A percentile compares a stretch with the other conserved stretches of the same genome.
These are phyloP conservation scores for Hirundichthys speculiger DNA, from an alignment of 2,113 vertebrate genomes.

Conservation along the genomic window DNA sequence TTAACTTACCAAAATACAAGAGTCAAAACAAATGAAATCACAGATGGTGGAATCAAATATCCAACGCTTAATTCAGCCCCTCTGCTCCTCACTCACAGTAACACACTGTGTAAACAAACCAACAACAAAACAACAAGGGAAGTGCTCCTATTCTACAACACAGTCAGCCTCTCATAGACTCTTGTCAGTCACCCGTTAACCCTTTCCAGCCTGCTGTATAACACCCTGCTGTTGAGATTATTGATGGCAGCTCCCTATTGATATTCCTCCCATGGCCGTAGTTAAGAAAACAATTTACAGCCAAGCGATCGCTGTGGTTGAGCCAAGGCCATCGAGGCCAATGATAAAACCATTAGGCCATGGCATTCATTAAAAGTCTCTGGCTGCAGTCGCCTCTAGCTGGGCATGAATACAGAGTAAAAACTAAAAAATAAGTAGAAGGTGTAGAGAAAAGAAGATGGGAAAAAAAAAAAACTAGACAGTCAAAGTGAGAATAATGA, in stretches of 20 bases:
- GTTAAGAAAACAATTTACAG: constrained; percentile 70
- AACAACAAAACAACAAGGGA: constrained; percentile 9
- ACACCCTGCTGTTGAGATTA: neutral
- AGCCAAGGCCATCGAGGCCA: constrained; percentile 57
- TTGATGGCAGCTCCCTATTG: constrained; percentile 54
- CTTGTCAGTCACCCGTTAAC: constrained; percentile 54
- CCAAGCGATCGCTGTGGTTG: constrained; percentile 22
- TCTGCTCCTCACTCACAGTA: constrained; percentile 2
- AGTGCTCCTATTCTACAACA: constrained; percentile 25
- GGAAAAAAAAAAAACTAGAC: constrained; percentile 10
- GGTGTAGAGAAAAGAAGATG: constrained; percentile 15
- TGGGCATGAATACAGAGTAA: constrained; percentile 53
- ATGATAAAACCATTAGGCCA: constrained; percentile 69
- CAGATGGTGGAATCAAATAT: neutral
- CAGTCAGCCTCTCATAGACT: constrained; percentile 35
- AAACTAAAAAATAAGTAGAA: constrained; percentile 32
- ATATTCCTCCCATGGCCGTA: constrained; percentile 69
- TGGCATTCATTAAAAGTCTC: constrained; percentile 62
- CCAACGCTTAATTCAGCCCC: neutral
- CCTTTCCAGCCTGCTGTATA: constrained; percentile 24
- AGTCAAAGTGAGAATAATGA: constrained; percentile 29
- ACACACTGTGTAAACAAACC: constrained; percentile 3
- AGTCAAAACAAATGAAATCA: neutral
- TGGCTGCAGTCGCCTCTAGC: constrained; percentile 22
- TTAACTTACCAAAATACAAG: neutral